phyloP scores from a whole-genome alignment of 2,113 vertebrate genomes.

The Rhinichthys klamathensis region DNA sequence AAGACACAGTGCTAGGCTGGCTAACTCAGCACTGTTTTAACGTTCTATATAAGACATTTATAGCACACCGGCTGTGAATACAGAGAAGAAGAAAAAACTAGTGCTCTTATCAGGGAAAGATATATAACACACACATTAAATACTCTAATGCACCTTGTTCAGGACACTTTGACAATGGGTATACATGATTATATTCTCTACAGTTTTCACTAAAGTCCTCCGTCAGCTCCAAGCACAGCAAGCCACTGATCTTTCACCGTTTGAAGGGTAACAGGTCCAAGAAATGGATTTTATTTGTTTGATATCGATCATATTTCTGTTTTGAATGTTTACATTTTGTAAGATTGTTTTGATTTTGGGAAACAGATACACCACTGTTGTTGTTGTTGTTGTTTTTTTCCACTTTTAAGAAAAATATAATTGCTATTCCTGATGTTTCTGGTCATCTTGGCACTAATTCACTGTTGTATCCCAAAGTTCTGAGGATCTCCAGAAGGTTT shows the following conservation, averaged over 20 bases:
- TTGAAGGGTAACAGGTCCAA: slow-evolving; percentile 3
- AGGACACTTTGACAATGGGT: slow-evolving; percentile 1
- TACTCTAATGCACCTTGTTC: slow-evolving; percentile 34
- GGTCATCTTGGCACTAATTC: slow-evolving; percentile 4
- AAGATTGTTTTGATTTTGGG: slow-evolving; percentile 17
- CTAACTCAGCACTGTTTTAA: slow-evolving; percentile 33
- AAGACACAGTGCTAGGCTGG: slow-evolving; percentile 28
- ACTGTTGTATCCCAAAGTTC: background rate
- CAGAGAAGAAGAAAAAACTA: slow-evolving; percentile 15
- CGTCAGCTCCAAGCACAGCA: background rate
- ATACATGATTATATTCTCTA: background rate
- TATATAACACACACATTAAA: slow-evolving; percentile 10
- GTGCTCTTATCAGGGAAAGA: slow-evolving; percentile 44
- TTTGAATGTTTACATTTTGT: slow-evolving; percentile 40
- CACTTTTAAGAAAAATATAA: background rate
- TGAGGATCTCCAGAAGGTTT: background rate
- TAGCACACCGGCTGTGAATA: slow-evolving; percentile 44
- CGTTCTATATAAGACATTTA: slow-evolving; percentile 31
- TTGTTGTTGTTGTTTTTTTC: background rate
- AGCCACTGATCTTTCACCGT: slow-evolving; percentile 26
- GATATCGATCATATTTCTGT: slow-evolving; percentile 8
- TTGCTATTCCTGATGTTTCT: background rate
- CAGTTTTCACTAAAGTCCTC: background rate
- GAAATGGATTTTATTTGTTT: background rate
- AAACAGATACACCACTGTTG: slow-evolving; percentile 14